phyloP scores from a whole-genome alignment of 2,113 vertebrate genomes.

The Procavia capensis region DNA sequence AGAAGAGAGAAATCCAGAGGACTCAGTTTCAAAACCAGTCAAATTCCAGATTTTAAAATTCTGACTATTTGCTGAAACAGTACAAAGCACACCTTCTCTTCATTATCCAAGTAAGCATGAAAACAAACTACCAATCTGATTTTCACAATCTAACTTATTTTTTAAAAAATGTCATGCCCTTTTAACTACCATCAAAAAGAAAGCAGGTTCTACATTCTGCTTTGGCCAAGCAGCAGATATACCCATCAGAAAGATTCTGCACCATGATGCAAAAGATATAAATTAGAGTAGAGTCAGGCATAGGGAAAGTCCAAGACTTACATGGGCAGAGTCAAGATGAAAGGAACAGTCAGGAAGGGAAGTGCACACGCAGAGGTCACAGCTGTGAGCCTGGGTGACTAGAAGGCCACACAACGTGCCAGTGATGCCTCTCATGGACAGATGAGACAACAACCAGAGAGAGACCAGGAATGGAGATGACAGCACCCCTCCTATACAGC shows the following conservation, averaged over 20 bases:
- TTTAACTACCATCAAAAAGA: background rate
- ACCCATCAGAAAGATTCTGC: background rate
- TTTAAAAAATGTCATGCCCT: background rate
- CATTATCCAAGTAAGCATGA: background rate
- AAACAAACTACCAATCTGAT: background rate
- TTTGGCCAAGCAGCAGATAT: background rate
- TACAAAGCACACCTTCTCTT: background rate
- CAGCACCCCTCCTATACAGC: background rate
- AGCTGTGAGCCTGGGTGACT: background rate
- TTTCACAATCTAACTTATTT: background rate
- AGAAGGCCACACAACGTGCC: background rate
- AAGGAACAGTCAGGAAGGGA: background rate
- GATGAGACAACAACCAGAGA: background rate
- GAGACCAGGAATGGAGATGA: background rate
- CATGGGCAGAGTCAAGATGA: background rate
- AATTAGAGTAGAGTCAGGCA: background rate
- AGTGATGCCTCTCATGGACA: background rate
- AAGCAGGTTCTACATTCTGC: background rate
- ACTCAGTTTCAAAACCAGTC: background rate
- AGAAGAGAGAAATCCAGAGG: slow-evolving; percentile 23
- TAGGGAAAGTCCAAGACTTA: background rate
- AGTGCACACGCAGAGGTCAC: too few relatives aligned
- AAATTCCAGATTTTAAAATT: background rate
- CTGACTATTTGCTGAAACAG: background rate
- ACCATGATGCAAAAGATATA: too few relatives aligned